A percentile compares a stretch with the other conserved stretches of the same genome.
These are phyloP conservation scores for Cyanoderma ruficeps DNA, from an alignment of 2,113 vertebrate genomes.

Conservation along the genomic window DNA sequence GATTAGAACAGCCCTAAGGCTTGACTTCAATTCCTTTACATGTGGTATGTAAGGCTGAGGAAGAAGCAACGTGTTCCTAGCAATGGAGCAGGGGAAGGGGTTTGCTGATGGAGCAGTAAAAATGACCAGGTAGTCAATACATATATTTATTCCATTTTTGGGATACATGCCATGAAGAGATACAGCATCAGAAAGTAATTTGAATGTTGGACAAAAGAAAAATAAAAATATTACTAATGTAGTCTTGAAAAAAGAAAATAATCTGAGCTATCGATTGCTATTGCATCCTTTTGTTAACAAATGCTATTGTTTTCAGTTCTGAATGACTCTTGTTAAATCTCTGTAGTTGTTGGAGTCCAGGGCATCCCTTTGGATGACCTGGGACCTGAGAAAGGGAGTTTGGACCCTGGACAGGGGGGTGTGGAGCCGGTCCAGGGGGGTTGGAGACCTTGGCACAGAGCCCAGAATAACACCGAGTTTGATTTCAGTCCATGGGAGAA, in stretches of 20 bases:
- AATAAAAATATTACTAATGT: not conserved
- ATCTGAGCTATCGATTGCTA: not conserved
- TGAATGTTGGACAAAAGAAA: not conserved
- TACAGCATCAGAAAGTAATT: not conserved
- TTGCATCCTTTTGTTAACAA: not conserved
- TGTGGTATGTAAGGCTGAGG: not conserved
- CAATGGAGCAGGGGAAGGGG: not conserved
- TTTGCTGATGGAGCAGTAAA: not conserved
- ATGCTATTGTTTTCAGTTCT: not conserved
- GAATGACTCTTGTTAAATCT: not conserved
- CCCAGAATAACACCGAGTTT: too few relatives aligned
- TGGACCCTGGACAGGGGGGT: too few relatives aligned
- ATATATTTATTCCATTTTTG: not conserved
- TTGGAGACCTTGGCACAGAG: too few relatives aligned
- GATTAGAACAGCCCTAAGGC: not conserved
- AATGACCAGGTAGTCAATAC: not conserved
- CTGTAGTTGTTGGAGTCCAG: too few relatives aligned
- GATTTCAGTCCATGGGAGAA: too few relatives aligned
- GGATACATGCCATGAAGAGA: not conserved
- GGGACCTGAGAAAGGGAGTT: too few relatives aligned
- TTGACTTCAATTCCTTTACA: not conserved
- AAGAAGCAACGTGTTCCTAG: not conserved
- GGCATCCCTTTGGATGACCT: too few relatives aligned
- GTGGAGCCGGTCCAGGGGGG: too few relatives aligned
- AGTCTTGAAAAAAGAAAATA: not conserved